Evolutionary conservation across 2,113 vertebrate genomes (phyloP), one percentile per base, ranked within the genome.

Genomic region (Actenoides hombroni): DNA sequence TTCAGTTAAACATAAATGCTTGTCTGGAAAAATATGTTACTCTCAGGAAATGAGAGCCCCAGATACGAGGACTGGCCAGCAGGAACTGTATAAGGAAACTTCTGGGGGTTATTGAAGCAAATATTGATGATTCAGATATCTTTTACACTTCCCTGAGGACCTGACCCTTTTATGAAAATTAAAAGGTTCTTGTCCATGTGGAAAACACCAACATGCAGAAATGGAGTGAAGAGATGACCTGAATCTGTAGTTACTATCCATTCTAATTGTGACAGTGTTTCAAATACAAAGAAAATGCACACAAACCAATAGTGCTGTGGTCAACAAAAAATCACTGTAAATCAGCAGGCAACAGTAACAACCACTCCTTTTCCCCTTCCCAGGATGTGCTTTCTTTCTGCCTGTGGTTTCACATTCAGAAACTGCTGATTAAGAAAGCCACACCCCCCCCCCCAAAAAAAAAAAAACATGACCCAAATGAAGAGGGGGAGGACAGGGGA

Each of bases 381-480:
- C 23, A 35, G 53, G 9, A 25, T 80, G 13, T 48, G 23, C 15
- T 54, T 54, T 6, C 13, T 85, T 88, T 85, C n/a, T 84, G 81
- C 67, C 44, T 76, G 11, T 11, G 10, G 29, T 53, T 23, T 94
- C 0, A 0, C 51, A 86, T 95, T 95, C 59, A 89, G 61, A 89
- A 94, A 87, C 26, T 95, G 83, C 85, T 96, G 92, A 95, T 94
- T 94, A 91, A 95, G 96, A 94, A 93, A 74, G 76, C 10, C 23
- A n/a, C n/a, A n/a, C 35, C 42, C 10, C 13, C 26, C n/a, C 11
- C 40, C 40, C 40, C 40, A 40, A 40, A 51, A 8, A 60, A 40
- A 40, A 51, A 8, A 60, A 95, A 79, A 42, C 33, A 90, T 86
- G 89, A 87, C 80, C 94, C n/a, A 57, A 86, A 59, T 26, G 75